These are phyloP conservation scores for Cryptus viduatorius DNA, from an alignment of 2,888 invertebrate genomes.

Conservation along the genomic window DNA sequence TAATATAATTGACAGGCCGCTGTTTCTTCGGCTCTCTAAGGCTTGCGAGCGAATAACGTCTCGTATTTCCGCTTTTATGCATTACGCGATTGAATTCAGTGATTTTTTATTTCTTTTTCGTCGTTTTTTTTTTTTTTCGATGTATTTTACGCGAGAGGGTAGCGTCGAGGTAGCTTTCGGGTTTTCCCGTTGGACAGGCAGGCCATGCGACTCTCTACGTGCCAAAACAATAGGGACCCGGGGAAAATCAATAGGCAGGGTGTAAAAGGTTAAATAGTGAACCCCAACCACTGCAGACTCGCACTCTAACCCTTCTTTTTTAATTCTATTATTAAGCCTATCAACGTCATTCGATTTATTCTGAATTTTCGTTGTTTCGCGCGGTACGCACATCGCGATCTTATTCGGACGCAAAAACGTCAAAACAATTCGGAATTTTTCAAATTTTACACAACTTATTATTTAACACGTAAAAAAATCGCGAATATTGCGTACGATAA, in stretches of 20 bases:
- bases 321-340: background rate
- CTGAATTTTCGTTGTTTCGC: background rate
- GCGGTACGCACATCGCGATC: background rate
- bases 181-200: constrained; percentile 67
- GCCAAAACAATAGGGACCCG: constrained; percentile 80
- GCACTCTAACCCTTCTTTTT: constrained; percentile 18
- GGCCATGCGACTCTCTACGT: constrained; percentile 69
- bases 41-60: constrained; percentile 1
- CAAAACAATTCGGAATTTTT: background rate
- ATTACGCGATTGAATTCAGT: constrained; percentile 14
- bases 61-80: constrained; percentile 26
- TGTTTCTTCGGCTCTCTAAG: constrained; percentile 27
- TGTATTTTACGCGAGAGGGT: background rate
- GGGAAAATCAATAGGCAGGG: constrained; percentile 81
- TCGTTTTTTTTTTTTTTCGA: constrained; percentile 9
- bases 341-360: background rate
- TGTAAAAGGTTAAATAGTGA: constrained; percentile 79
- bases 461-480: too few species aligned
- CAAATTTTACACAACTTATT: background rate
- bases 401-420: too few species aligned
- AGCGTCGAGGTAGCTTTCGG: constrained; percentile 57
- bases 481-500: too few species aligned
- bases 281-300: constrained; percentile 39
- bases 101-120: constrained; percentile 18
- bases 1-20: constrained; percentile 69